A percentile compares a stretch with the other conserved stretches of the same genome.
Evolutionary conservation across 1,140 invertebrate species (phyloP).

Genomic region (Neodiprion lecontei): DNA sequence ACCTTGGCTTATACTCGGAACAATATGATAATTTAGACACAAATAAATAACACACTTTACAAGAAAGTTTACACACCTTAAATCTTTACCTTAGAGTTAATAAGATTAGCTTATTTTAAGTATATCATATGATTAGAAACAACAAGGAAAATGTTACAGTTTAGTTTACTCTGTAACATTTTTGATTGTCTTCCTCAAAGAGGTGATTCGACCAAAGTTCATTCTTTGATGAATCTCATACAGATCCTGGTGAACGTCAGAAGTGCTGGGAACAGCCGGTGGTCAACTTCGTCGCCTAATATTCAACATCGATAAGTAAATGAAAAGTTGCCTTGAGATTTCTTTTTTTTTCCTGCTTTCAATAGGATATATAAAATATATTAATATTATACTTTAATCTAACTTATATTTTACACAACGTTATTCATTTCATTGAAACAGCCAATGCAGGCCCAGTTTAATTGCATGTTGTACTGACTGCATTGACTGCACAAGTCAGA

Average conservation of each 20-base stretch:
- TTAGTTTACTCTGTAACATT: constrained; percentile 49
- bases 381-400: not conserved
- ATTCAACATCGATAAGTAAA: no score
- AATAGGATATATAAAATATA: constrained; percentile 4
- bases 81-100: not conserved
- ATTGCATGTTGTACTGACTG: no score
- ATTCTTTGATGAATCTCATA: not conserved
- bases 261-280: not conserved
- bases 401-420: no score
- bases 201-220: constrained; percentile 35
- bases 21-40: not conserved
- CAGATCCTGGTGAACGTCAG: not conserved
- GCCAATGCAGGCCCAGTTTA: no score
- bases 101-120: constrained; percentile 25
- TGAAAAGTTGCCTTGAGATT: no score
- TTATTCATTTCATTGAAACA: no score
- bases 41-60: constrained; percentile 6
- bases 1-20: no score
- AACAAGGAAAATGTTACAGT: constrained; percentile 60
- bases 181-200: constrained; percentile 63
- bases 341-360: not conserved
- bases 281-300: not conserved
- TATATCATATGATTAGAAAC: constrained; percentile 53
- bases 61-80: not conserved
- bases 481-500: no score